These are phyloP conservation scores for Tursiops truncatus DNA, from an alignment of 2,113 vertebrate species.

Conservation along the genomic window DNA sequence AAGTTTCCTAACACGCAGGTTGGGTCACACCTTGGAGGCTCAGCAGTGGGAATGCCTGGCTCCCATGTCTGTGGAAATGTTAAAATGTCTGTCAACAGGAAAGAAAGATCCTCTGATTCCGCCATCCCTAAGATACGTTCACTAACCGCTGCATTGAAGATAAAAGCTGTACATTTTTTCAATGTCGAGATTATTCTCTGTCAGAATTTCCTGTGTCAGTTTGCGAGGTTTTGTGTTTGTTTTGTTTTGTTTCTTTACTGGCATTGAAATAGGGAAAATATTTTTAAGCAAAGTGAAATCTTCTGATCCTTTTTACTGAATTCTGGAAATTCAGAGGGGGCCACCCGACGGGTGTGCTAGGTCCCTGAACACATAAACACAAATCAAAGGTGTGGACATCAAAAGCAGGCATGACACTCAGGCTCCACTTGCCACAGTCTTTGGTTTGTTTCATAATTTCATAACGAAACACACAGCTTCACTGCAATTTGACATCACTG, in stretches of 20 bases:
- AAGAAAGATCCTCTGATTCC: neutral
- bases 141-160: neutral
- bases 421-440: neutral
- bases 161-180: neutral
- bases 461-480: neutral
- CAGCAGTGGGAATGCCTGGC: neutral
- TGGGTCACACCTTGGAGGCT: rapidly evolving
- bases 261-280: neutral
- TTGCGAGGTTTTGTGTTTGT: neutral
- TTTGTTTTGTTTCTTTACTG: neutral
- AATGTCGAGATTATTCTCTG: neutral
- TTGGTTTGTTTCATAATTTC: neutral
- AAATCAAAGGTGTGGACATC: neutral
- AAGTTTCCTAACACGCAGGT: rapidly evolving
- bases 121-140: rapidly evolving
- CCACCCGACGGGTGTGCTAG: rapidly evolving
- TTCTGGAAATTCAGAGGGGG: neutral
- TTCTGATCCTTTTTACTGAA: neutral
- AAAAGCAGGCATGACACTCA: rapidly evolving
- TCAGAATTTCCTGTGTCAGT: constrained; percentile 16
- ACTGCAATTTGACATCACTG: neutral
- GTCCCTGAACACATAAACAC: neutral
- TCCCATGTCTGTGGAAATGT: neutral
- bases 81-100: neutral
- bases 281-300: neutral